Evolutionary conservation across 1,140 invertebrate species (phyloP).

Genomic region (Zaprionus ornatus): DNA sequence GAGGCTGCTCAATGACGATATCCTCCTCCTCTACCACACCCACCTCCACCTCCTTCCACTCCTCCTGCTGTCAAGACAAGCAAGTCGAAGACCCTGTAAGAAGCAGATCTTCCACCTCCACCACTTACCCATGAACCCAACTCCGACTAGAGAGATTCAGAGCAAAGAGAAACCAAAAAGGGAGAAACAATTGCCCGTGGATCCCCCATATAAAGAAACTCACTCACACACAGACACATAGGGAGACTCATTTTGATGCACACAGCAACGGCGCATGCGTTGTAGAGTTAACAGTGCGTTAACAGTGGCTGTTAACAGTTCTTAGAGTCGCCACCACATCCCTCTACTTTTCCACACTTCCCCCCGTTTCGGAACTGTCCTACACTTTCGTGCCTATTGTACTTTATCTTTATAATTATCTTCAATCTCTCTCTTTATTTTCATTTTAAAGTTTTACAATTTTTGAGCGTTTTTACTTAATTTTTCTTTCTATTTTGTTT

Average conservation of each 20-base stretch:
- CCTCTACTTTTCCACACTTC: neutral
- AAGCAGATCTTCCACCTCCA: conserved; percentile 3
- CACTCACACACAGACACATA: neutral
- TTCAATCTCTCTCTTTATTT: neutral
- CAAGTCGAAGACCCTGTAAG: conserved; percentile 67
- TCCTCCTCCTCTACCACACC: neutral
- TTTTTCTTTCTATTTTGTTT: conserved; percentile 9
- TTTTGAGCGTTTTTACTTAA: conserved; percentile 25
- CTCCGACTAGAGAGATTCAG: neutral
- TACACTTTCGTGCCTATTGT: neutral
- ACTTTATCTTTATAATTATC: neutral
- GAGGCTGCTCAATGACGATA: conserved; percentile 58
- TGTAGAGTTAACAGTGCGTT: conserved; percentile 3
- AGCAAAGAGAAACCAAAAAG: conserved; percentile 2
- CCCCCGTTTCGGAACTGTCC: neutral
- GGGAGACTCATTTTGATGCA: neutral
- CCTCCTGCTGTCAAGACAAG: conserved; percentile 6
- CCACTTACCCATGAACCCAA: too few relatives aligned
- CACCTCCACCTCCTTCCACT: neutral
- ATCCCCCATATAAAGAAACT: neutral
- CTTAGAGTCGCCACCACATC: neutral
- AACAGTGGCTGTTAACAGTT: conserved; percentile 9
- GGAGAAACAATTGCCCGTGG: neutral
- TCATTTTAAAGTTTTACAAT: neutral
- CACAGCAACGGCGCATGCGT: conserved; percentile 32